Percentiles rank a stretch among this genome's conserved stretches.
phyloP scores from a whole-genome alignment of 1,140 invertebrate species.

The Drosophila chauvacae region DNA sequence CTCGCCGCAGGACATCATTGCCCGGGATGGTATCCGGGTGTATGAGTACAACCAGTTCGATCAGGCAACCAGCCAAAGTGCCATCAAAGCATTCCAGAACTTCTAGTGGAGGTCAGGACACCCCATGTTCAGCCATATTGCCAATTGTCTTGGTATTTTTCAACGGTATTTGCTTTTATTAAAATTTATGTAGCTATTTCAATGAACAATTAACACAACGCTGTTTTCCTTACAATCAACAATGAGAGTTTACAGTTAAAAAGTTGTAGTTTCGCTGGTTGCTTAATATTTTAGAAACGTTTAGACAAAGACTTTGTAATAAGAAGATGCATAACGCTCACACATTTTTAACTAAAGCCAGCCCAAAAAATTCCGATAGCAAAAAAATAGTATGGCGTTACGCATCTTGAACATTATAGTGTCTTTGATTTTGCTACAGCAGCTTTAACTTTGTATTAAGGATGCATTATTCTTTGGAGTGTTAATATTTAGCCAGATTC shows the following conservation, averaged over 20 bases:
- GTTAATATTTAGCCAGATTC: too few species aligned
- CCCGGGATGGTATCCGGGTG: conserved; percentile 46
- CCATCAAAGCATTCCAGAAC: conserved; percentile 61
- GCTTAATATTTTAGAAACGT: too few species aligned
- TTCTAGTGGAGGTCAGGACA: conserved; percentile 34
- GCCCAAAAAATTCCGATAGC: not conserved
- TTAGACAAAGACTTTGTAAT: too few species aligned
- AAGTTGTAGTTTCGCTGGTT: too few species aligned
- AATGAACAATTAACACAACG: not conserved
- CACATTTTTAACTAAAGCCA: not conserved
- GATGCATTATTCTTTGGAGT: too few species aligned
- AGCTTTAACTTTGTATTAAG: too few species aligned
- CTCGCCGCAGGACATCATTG: conserved; percentile 59
- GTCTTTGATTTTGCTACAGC: too few species aligned
- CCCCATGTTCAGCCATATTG: conserved; percentile 1
- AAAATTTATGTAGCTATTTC: not conserved
- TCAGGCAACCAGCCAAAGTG: conserved; percentile 28
- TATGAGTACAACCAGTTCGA: conserved; percentile 36
- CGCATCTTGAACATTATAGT: too few species aligned
- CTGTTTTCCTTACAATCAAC: not conserved
- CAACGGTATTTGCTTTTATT: conserved; percentile 9
- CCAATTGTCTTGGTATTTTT: not conserved
- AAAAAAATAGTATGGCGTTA: too few species aligned
- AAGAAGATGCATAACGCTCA: not conserved
- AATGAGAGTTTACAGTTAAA: not conserved